phyloP scores from a whole-genome alignment of 2,888 invertebrate genomes.

The Brachycybe producta region DNA sequence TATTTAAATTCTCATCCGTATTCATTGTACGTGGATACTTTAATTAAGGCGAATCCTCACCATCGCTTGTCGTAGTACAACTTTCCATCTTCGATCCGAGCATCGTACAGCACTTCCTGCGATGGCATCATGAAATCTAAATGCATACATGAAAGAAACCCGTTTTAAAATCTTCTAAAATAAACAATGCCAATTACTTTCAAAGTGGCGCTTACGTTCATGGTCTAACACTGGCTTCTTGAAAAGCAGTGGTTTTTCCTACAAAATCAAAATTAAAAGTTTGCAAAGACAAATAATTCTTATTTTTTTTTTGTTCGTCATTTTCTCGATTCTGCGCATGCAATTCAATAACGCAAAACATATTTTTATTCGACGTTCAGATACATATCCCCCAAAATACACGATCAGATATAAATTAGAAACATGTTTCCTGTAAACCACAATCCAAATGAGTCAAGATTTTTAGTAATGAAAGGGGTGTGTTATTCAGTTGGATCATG shows the following conservation, averaged over 20 bases:
- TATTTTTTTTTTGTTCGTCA: not conserved
- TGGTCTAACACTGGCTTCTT: conserved; percentile 9
- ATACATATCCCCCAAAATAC: no score
- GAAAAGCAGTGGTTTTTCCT: conserved; percentile 2
- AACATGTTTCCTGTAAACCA: no score
- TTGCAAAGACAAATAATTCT: not conserved
- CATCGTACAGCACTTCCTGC: conserved; percentile 41
- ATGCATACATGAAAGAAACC: no score
- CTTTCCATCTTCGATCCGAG: conserved; percentile 88
- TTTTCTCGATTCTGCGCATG: no score
- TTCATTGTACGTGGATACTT: conserved; percentile 11
- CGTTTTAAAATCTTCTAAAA: no score
- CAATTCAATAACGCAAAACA: not conserved
- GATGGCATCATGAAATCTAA: conserved; percentile 2
- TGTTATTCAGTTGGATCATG: no score
- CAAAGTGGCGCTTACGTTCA: not conserved
- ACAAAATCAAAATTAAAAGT: not conserved
- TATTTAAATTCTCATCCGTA: conserved; percentile 9
- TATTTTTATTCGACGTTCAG: no score
- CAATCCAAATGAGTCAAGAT: no score
- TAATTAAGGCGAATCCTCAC: no score
- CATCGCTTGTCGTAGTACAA: conserved; percentile 82
- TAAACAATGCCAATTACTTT: no score
- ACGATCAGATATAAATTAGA: no score
- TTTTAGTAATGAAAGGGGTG: no score